Conservation (phyloP, 2,113 vertebrate species). For the Alouatta palliata region DNA sequence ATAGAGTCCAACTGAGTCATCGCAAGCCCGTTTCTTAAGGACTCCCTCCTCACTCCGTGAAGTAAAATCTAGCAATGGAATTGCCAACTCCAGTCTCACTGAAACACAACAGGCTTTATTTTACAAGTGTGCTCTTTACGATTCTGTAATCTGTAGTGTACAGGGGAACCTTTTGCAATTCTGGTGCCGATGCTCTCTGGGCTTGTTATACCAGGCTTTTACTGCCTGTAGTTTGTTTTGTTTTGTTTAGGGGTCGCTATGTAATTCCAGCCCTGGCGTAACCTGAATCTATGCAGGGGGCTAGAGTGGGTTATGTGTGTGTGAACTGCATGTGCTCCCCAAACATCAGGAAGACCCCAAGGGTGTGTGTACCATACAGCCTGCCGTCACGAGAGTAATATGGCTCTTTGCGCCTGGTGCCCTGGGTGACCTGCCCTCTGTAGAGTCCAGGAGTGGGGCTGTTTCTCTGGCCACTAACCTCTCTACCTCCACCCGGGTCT, state of each 20-base stretch:
- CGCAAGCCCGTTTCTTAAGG: accelerated
- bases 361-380: background rate
- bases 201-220: conserved; percentile 9
- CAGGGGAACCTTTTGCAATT: background rate
- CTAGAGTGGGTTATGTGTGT: background rate
- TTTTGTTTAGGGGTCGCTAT: conserved; percentile 22
- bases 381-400: background rate
- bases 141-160: background rate
- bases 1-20: background rate
- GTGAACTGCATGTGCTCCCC: background rate
- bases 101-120: background rate
- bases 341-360: background rate
- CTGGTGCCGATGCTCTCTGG: background rate
- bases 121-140: background rate
- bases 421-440: accelerated
- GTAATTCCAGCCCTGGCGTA: background rate
- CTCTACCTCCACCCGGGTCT: background rate
- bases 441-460: background rate
- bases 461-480: background rate
- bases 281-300: background rate
- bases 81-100: background rate
- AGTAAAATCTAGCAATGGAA: background rate
- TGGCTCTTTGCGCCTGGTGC: background rate
- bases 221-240: background rate
- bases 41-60: background rate